Evolutionary conservation across 1,140 invertebrate species (phyloP).

Genomic region (Drosophila varians): DNA sequence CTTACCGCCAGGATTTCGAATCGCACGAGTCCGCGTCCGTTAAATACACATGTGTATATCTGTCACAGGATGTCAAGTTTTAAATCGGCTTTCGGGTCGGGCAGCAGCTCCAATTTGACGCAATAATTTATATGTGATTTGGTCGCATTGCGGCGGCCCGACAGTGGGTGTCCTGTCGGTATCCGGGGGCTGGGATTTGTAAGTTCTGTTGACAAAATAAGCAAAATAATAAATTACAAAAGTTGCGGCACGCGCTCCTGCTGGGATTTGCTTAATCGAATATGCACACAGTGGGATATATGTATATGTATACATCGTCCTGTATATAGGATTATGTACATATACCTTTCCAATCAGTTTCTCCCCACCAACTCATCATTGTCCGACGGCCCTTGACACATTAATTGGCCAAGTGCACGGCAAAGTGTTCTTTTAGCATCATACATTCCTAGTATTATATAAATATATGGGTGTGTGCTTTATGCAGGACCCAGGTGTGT

Average conservation of each 20-base stretch:
- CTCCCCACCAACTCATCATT: conserved; percentile 30
- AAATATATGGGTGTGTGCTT: conserved; percentile 37
- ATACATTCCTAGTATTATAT: conserved; percentile 16
- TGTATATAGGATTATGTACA: not conserved
- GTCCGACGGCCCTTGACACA: conserved; percentile 45
- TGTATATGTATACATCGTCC: not conserved
- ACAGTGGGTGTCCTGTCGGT: conserved; percentile 8
- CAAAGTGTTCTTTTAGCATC: conserved; percentile 36
- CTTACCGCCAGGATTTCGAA: conserved; percentile 31
- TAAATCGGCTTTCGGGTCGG: conserved; percentile 61
- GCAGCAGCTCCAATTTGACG: conserved; percentile 55
- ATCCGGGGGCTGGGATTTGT: conserved; percentile 44
- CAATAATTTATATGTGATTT: conserved; percentile 66
- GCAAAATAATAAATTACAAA: conserved; percentile 76
- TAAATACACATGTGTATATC: conserved; percentile 45
- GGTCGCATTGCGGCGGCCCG: conserved; percentile 53
- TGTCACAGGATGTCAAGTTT: conserved; percentile 35
- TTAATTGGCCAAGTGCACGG: conserved; percentile 59
- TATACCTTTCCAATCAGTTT: conserved; percentile 16
- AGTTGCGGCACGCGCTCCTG: conserved; percentile 44
- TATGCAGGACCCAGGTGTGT: conserved; percentile 35
- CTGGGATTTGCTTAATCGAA: conserved; percentile 72
- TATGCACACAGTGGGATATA: conserved; percentile 48
- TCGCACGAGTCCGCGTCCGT: conserved; percentile 25
- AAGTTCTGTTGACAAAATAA: conserved; percentile 74